Conservation (phyloP, 2,888 invertebrate species). For the Dynastes hyllus region DNA sequence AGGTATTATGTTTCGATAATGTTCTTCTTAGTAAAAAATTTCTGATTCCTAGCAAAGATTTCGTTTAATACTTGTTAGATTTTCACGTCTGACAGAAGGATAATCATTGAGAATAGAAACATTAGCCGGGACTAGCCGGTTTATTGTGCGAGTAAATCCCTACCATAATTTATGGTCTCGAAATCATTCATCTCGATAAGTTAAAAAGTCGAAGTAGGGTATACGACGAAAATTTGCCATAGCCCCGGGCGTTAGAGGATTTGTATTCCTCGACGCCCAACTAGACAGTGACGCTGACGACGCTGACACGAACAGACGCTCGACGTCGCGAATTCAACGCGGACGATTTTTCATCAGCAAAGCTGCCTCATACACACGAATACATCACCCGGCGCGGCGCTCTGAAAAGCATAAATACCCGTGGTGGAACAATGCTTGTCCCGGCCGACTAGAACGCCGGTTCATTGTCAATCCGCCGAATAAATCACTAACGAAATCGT, state of each 20-base stretch:
- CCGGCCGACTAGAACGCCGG: conserved; percentile 33
- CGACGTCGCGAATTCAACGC: conserved; percentile 18
- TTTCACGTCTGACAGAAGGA: too few species aligned
- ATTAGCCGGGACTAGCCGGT: neutral
- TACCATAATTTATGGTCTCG: neutral
- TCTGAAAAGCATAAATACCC: conserved; percentile 34
- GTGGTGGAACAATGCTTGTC: conserved; percentile 32
- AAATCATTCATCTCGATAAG: conserved; percentile 30
- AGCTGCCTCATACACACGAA: conserved; percentile 29
- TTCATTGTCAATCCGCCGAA: conserved; percentile 40
- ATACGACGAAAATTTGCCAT: conserved; percentile 11
- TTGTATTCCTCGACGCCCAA: conserved; percentile 19
- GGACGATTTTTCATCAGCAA: conserved; percentile 32
- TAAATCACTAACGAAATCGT: conserved; percentile 43
- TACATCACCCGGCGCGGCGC: conserved; percentile 9
- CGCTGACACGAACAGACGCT: conserved; percentile 28
- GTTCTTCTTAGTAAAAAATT: too few species aligned
- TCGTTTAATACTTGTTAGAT: too few species aligned
- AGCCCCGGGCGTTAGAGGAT: neutral
- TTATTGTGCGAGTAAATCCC: neutral
- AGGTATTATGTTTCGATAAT: too few species aligned
- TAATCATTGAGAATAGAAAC: too few species aligned
- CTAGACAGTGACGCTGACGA: conserved; percentile 25
- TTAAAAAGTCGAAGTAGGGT: conserved; percentile 17
- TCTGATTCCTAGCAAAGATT: too few species aligned